Percentiles rank a stretch among this genome's conserved stretches.
These are phyloP conservation scores for Semicossyphus pulcher DNA, from an alignment of 2,113 vertebrate genomes.

Conservation along the genomic window DNA sequence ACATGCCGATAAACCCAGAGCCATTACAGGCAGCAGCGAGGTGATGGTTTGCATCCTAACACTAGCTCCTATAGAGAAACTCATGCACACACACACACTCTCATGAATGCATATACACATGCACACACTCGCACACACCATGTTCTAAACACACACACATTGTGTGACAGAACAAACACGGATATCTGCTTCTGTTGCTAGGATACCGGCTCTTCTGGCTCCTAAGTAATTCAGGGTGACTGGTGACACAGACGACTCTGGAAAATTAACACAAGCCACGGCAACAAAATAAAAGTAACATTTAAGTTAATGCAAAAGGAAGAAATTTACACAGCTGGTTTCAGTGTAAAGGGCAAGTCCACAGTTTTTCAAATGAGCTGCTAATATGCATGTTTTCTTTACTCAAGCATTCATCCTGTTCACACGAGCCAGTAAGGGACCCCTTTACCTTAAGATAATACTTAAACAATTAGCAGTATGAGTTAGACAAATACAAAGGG, in stretches of 20 bases:
- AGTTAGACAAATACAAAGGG: too few species aligned
- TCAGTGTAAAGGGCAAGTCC: not conserved
- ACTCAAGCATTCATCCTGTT: too few species aligned
- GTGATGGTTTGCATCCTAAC: constrained; percentile 61
- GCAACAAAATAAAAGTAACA: constrained; percentile 67
- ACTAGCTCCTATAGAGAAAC: constrained; percentile 41
- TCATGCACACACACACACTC: constrained; percentile 6
- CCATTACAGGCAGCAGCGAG: constrained; percentile 48
- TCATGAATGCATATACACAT: constrained; percentile 6
- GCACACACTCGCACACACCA: constrained; percentile 16
- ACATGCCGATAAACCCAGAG: constrained; percentile 63
- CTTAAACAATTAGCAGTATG: too few species aligned
- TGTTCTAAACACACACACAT: constrained; percentile 26
- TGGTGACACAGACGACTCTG: constrained; percentile 66
- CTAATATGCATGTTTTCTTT: too few species aligned
- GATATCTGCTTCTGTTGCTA: constrained; percentile 79
- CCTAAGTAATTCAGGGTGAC: constrained; percentile 75
- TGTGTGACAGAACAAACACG: constrained; percentile 64
- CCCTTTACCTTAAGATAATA: too few species aligned
- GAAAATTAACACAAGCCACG: constrained; percentile 72
- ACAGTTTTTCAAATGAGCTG: not conserved
- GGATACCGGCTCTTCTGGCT: constrained; percentile 76
- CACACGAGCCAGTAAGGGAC: too few species aligned
- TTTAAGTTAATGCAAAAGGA: constrained; percentile 27
- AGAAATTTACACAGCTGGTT: constrained; percentile 21